Evolutionary conservation across 2,113 vertebrate genomes (phyloP).

Genomic region (Hippolais icterina): DNA sequence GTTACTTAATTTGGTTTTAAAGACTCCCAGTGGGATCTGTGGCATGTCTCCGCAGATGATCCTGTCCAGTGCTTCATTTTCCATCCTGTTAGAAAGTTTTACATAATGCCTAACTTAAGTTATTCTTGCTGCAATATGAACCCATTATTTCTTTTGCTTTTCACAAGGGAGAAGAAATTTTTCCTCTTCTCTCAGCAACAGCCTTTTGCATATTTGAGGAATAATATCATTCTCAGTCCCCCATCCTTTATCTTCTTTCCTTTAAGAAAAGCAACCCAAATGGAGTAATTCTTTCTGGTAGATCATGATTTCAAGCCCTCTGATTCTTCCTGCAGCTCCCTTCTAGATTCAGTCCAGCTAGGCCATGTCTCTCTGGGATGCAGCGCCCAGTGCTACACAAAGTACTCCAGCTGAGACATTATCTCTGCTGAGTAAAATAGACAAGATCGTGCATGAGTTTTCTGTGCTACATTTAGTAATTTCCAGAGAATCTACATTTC

Average conservation of each 20-base stretch:
- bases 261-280: not conserved
- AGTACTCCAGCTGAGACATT: not conserved
- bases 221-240: slow-evolving; percentile 12
- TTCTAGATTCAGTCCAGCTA: not conserved
- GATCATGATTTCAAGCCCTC: not conserved
- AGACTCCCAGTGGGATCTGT: not conserved
- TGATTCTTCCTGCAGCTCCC: slow-evolving; percentile 1
- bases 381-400: not conserved
- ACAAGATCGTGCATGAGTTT: not conserved
- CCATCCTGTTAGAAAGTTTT: not conserved
- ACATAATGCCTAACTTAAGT: not conserved
- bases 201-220: slow-evolving; percentile 46
- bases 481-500: slow-evolving; percentile 1
- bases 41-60: not conserved
- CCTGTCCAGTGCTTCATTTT: not conserved
- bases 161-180: not conserved
- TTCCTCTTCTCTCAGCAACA: slow-evolving; percentile 6
- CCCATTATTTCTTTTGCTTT: slow-evolving; percentile 29
- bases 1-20: not conserved
- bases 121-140: slow-evolving; percentile 5
- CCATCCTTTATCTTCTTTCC: slow-evolving; percentile 40
- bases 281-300: not conserved
- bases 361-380: not conserved
- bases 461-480: not conserved
- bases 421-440: not conserved